These are phyloP conservation scores for Eutolmus rufibarbis DNA, from an alignment of 2,888 invertebrate genomes.

Conservation along the genomic window DNA sequence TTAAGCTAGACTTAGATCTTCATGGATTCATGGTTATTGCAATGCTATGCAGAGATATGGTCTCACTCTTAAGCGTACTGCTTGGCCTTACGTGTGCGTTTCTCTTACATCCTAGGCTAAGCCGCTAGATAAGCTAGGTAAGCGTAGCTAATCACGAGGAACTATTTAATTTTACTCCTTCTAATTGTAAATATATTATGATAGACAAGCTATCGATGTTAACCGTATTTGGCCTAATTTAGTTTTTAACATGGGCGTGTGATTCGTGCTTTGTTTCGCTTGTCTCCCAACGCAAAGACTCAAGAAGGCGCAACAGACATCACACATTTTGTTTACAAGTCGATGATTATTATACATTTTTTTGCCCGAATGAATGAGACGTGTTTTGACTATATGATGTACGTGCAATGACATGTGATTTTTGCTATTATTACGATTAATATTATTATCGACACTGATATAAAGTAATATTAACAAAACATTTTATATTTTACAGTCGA, in stretches of 20 bases:
- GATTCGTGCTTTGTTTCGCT: background rate
- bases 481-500: conserved; percentile 26
- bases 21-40: background rate
- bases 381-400: conserved; percentile 25
- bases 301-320: conserved; percentile 11
- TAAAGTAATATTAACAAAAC: conserved; percentile 25
- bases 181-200: background rate
- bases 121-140: background rate
- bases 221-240: conserved; percentile 7
- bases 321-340: conserved; percentile 1
- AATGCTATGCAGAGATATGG: conserved; percentile 9
- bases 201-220: background rate
- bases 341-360: background rate
- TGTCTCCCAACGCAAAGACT: background rate
- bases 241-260: background rate
- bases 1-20: background rate
- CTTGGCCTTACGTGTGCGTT: conserved; percentile 43
- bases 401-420: conserved; percentile 49
- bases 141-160: background rate
- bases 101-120: conserved; percentile 10
- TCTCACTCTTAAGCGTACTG: background rate
- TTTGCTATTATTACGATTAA: conserved; percentile 44
- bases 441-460: background rate
- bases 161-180: background rate
- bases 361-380: background rate